Percentiles rank a stretch among this genome's conserved stretches.
Evolutionary conservation across 2,113 vertebrate genomes (phyloP).

Genomic region (Stigmatopora nigra): DNA sequence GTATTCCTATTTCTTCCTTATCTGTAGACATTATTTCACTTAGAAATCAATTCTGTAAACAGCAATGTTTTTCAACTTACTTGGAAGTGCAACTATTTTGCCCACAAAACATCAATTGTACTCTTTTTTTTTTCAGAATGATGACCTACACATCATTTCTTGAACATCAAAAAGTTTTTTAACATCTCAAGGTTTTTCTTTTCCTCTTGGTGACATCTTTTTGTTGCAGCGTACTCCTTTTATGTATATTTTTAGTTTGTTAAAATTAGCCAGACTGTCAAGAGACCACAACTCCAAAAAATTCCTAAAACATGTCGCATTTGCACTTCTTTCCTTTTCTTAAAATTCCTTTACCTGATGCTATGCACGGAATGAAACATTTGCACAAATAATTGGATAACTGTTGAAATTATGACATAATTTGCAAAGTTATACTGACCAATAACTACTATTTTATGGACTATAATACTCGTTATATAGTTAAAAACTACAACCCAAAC

Average conservation of each 20-base stretch:
- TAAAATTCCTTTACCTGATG: neutral
- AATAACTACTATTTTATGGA: no score
- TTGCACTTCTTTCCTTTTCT: constrained; percentile 1
- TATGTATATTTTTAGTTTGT: constrained; percentile 31
- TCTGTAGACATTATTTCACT: neutral
- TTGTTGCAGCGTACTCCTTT: neutral
- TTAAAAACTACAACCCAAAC: no score
- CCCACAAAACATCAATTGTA: neutral
- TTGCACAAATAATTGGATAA: neutral
- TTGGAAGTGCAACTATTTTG: neutral
- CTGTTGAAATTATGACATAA: no score
- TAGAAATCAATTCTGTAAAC: neutral
- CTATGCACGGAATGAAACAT: neutral
- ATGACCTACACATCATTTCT: neutral
- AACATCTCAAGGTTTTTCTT: neutral
- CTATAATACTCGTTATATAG: no score
- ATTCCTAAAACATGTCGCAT: neutral
- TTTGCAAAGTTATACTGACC: no score
- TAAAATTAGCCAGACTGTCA: constrained; percentile 32
- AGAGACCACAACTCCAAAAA: neutral
- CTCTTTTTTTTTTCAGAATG: no score
- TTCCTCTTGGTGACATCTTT: constrained; percentile 13
- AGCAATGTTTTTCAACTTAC: neutral
- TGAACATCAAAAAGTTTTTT: neutral
- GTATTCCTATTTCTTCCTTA: neutral